These are phyloP conservation scores for Sphaeridia pumilis DNA, from an alignment of 2,888 invertebrate species.

Conservation along the genomic window DNA sequence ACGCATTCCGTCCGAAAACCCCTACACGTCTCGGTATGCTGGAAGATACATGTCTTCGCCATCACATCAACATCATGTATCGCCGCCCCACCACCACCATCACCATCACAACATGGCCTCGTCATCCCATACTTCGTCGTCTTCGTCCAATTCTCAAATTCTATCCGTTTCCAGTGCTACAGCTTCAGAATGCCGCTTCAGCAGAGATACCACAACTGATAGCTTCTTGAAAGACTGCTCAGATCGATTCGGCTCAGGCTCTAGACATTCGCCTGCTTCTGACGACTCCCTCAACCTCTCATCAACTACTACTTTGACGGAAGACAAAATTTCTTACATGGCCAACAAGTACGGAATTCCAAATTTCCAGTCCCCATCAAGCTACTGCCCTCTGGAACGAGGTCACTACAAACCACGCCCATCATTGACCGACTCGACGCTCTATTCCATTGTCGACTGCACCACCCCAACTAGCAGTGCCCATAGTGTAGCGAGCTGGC, in stretches of 20 bases:
- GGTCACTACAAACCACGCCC: neutral
- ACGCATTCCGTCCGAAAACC: neutral
- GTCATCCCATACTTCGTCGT: no score
- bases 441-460: neutral
- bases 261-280: neutral
- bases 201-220: neutral
- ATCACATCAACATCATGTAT: no score
- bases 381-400: neutral
- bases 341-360: constrained; percentile 13
- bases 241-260: neutral
- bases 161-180: neutral
- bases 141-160: neutral
- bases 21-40: neutral
- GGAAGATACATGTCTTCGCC: neutral
- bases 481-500: neutral
- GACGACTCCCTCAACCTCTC: neutral
- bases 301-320: neutral
- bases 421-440: neutral
- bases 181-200: neutral
- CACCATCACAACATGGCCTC: no score
- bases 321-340: constrained; percentile 2
- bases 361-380: constrained; percentile 2
- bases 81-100: no score
- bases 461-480: neutral
- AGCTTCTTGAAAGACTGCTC: no score